phyloP scores from a whole-genome alignment of 1,140 invertebrate species.

The Heliconius eleuchia region DNA sequence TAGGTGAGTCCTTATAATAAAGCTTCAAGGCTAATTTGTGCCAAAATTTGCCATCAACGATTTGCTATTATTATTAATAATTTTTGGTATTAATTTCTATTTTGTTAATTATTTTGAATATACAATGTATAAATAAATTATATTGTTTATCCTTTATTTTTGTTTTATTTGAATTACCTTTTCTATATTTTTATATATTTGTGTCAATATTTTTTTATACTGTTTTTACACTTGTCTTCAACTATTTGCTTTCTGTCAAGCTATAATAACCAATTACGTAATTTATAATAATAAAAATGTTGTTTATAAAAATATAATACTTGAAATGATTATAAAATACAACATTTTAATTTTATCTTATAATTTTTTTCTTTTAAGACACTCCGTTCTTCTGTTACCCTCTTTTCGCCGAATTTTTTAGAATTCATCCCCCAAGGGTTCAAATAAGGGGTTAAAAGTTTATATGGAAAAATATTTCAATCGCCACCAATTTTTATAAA shows the following conservation, averaged over 20 bases:
- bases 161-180: constrained; percentile 42
- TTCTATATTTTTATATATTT: background rate
- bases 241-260: background rate
- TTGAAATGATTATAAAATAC: no score
- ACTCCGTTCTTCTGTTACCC: no score
- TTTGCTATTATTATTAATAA: constrained; percentile 49
- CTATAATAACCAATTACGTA: no score
- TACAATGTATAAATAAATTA: constrained; percentile 68
- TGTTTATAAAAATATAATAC: no score
- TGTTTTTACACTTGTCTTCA: background rate
- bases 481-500: no score
- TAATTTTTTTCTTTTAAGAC: no score
- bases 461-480: no score
- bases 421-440: no score
- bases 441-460: no score
- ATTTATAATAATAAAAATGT: no score
- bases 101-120: constrained; percentile 56
- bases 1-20: constrained; percentile 6
- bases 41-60: constrained; percentile 71
- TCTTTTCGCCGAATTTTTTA: no score
- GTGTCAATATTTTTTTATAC: background rate
- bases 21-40: constrained; percentile 56
- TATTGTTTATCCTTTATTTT: constrained; percentile 32
- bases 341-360: no score
- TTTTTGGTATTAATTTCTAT: constrained; percentile 67